Percentiles rank a stretch among this genome's conserved stretches.
Conservation (phyloP, 2,888 invertebrate species). For the Euplagia quadripunctaria region DNA sequence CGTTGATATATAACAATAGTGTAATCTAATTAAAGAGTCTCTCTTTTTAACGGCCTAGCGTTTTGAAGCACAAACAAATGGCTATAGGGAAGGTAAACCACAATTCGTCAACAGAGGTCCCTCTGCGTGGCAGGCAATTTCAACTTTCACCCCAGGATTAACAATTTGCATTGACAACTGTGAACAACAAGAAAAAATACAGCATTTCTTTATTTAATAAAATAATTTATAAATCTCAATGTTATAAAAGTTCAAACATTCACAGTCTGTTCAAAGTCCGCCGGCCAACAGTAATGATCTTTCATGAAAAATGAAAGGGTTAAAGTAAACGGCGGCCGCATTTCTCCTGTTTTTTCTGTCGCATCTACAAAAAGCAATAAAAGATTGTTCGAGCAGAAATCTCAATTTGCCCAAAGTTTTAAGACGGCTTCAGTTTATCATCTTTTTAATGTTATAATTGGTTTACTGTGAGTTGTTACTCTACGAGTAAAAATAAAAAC, state of each 20-base stretch:
- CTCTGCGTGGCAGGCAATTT: too few relatives aligned
- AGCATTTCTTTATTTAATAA: background rate
- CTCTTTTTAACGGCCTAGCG: too few relatives aligned
- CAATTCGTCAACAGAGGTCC: too few relatives aligned
- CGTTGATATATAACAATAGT: too few relatives aligned
- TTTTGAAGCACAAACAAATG: too few relatives aligned
- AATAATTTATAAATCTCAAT: background rate
- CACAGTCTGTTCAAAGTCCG: background rate
- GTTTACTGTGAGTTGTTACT: conserved; percentile 54
- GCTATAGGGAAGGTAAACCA: too few relatives aligned
- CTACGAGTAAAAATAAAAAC: conserved; percentile 30
- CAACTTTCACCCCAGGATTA: too few relatives aligned
- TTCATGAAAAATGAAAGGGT: conserved; percentile 40
- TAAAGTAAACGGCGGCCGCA: conserved; percentile 42
- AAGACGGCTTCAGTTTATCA: conserved; percentile 59
- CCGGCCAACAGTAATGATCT: conserved; percentile 22
- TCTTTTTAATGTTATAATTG: conserved; percentile 64
- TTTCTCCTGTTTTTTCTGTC: conserved; percentile 50
- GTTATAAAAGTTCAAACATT: conserved; percentile 10
- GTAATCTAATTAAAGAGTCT: too few relatives aligned
- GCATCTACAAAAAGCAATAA: conserved; percentile 70
- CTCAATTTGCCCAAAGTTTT: conserved; percentile 69
- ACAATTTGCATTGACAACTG: too few relatives aligned
- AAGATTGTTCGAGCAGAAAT: conserved; percentile 76
- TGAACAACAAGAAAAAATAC: too few relatives aligned